A percentile compares a stretch with the other conserved stretches of the same genome.
Evolutionary conservation across 1,140 invertebrate species (phyloP).

Genomic region (Papilio aristodemus): DNA sequence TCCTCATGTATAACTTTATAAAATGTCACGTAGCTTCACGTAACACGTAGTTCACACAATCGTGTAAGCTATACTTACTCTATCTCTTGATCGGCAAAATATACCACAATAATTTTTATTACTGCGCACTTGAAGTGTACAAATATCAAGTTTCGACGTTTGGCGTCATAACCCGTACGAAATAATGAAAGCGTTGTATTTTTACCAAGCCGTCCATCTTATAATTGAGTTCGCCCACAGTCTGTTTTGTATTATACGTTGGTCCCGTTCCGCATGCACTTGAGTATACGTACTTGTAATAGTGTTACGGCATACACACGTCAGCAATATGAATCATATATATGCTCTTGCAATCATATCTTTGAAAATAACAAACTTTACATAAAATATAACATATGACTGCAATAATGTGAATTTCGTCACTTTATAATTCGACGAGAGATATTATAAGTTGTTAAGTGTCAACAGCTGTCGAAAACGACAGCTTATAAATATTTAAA

Average conservation of each 20-base stretch:
- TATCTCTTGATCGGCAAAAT: no score
- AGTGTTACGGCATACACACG: constrained; percentile 6
- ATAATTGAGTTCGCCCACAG: constrained; percentile 25
- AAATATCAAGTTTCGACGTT: constrained; percentile 6
- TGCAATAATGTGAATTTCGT: no score
- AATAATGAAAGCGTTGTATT: constrained; percentile 18
- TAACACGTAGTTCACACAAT: no score
- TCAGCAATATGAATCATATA: constrained; percentile 7
- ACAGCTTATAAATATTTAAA: no score
- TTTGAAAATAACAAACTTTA: not conserved
- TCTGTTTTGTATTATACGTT: constrained; percentile 30
- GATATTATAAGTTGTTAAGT: no score
- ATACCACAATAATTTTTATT: not conserved
- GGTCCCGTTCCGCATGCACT: constrained; percentile 17
- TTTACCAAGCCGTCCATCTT: constrained; percentile 25
- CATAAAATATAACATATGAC: no score
- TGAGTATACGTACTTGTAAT: constrained; percentile 22
- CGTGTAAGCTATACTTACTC: no score
- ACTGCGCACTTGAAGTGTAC: not conserved
- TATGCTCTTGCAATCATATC: not conserved
- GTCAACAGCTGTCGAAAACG: no score
- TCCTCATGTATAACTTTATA: no score
- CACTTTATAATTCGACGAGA: no score
- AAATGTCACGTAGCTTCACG: no score
- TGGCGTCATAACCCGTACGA: not conserved